Evolutionary conservation across 2,888 invertebrate genomes (phyloP), one percentile per base, ranked within the genome.

Genomic region (Diogma glabrata): DNA sequence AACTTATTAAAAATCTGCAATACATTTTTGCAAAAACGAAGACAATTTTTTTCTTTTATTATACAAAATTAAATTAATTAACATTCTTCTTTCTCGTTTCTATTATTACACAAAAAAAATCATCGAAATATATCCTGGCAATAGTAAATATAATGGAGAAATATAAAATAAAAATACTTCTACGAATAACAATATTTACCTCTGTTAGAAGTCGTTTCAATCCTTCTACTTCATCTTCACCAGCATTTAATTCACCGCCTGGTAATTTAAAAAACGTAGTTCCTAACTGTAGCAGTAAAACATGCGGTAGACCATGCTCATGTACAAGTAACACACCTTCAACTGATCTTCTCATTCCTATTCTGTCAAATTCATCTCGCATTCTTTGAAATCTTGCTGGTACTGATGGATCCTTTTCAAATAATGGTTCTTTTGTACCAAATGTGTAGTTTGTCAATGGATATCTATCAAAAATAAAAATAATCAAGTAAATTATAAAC

Each of bases 181-280:
- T n/a, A n/a, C n/a, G n/a, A n/a, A n/a, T n/a, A n/a, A n/a, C n/a
- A n/a, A n/a, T 43, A 43, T 66, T 65, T 71, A 82, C 82, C 79
- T 83, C 83, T 56, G 88, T 88, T 59, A 93, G 73, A 56, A 93
- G 76, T 65, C 99, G 78, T 71, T 96, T 97, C 52, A 99, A 77
- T 47, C 99, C 99, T 64, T 96, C 95, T 43, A 95, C 90, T 72
- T 95, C 93, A 74, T 97, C 97, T 73, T 95, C 94, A 47, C 90
- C 93, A 22, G 92, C 85, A 64, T 92, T 91, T 12, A 99, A 72
- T 70, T 99, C 99, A 53, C 99, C 99, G 2, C 99, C 99, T 0
- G 99, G 99, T 76, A 99, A 73, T 77, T 99, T 99, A 70, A 99
- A 99, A 74, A 99, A 99, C 16, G 97, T 96, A 0, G 95, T 95